phyloP scores from a whole-genome alignment of 2,797 vertebrate genomes.

The Hybognathus amarus region DNA sequence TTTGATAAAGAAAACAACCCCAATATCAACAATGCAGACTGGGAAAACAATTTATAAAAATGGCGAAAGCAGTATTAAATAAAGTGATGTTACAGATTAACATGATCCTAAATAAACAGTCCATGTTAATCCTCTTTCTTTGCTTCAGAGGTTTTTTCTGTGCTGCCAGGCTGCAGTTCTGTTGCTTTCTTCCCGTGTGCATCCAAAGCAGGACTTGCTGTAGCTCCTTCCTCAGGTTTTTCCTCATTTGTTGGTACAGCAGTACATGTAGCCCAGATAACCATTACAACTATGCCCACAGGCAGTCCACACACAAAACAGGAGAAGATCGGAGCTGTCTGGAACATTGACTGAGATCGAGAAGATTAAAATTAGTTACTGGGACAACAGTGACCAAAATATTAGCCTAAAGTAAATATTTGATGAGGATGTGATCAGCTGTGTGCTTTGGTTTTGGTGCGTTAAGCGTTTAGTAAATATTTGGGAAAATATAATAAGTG shows the following conservation, averaged over 20 bases:
- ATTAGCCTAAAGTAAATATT: constrained; percentile 43
- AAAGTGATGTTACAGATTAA: constrained; percentile 23
- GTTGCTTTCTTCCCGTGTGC: constrained; percentile 29
- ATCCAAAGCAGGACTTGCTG: constrained; percentile 5
- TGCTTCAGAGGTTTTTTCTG: constrained; percentile 31
- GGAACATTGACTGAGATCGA: constrained; percentile 24
- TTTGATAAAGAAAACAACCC: background rate
- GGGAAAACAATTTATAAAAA: constrained; percentile 18
- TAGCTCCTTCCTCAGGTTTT: constrained; percentile 35
- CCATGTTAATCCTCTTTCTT: constrained; percentile 58
- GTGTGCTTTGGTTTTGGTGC: background rate
- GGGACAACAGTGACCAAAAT: constrained; percentile 16
- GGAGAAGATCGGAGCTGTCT: constrained; percentile 41
- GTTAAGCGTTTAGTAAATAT: constrained; percentile 15
- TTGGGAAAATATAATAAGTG: background rate
- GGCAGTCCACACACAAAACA: constrained; percentile 53
- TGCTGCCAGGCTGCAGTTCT: constrained; percentile 8
- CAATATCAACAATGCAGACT: background rate
- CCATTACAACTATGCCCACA: constrained; percentile 33
- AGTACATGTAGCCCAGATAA: constrained; percentile 56
- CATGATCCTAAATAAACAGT: background rate
- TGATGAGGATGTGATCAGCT: constrained; percentile 26
- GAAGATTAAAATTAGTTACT: constrained; percentile 17
- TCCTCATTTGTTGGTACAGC: constrained; percentile 45
- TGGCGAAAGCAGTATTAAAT: background rate